Evolutionary conservation across 2,888 invertebrate species (phyloP).

Genomic region (Tinea pellionella): DNA sequence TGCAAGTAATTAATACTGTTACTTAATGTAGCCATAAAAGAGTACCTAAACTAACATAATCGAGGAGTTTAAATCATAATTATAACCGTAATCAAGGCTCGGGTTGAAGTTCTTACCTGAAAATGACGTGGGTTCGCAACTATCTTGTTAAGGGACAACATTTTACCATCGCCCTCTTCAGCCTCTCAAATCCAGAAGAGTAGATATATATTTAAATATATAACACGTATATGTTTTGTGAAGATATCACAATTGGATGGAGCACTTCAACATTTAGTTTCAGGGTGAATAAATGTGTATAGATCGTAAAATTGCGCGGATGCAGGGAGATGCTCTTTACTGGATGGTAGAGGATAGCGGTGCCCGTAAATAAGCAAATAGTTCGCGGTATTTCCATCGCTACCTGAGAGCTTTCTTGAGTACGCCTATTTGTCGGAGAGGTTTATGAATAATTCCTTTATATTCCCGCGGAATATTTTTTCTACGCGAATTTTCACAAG

Average conservation of each 20-base stretch:
- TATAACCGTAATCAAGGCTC: constrained; percentile 2
- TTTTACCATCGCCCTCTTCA: neutral
- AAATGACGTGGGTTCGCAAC: neutral
- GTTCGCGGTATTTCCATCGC: constrained; percentile 20
- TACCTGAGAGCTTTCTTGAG: constrained; percentile 19
- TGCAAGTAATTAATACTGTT: neutral
- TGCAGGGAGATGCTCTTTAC: neutral
- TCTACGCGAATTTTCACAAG: constrained; percentile 11
- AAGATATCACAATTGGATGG: neutral
- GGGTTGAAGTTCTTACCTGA: constrained; percentile 1
- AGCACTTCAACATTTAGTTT: neutral
- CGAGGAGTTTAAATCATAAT: neutral
- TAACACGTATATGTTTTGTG: neutral
- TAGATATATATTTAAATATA: neutral
- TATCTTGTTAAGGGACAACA: constrained; percentile 5
- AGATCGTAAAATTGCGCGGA: constrained; percentile 2
- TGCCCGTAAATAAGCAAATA: constrained; percentile 19
- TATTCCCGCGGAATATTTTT: constrained; percentile 18
- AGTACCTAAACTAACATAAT: neutral
- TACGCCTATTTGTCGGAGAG: constrained; percentile 28
- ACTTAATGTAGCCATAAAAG: neutral
- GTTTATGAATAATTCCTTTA: constrained; percentile 44
- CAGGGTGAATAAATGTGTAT: neutral
- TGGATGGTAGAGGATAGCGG: neutral
- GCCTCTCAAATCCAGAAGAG: neutral